A percentile compares a stretch with the other conserved stretches of the same genome.
Evolutionary conservation across 2,888 invertebrate genomes (phyloP).

Genomic region (Nemapogon koenigi): DNA sequence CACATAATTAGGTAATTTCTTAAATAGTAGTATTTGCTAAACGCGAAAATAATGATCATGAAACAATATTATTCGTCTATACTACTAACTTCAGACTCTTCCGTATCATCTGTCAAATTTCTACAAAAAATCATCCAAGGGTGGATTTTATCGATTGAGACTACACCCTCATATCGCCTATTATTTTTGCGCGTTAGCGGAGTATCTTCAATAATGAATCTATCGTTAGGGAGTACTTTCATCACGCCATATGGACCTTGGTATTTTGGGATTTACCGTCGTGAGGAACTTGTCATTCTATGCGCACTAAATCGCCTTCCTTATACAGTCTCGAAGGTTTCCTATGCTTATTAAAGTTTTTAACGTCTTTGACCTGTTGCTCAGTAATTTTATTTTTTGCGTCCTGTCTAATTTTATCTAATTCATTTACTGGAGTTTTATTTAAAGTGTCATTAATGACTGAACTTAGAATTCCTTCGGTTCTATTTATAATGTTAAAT

Average conservation of each 20-base stretch:
- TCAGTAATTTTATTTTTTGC: slow-evolving; percentile 1
- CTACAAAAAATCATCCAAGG: slow-evolving; percentile 10
- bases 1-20: no score
- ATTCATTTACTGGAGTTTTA: not conserved
- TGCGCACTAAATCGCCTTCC: slow-evolving; percentile 10
- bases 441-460: not conserved
- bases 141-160: slow-evolving; percentile 14
- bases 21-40: no score
- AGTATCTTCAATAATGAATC: slow-evolving; percentile 12
- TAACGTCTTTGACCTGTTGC: slow-evolving; percentile 11
- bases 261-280: slow-evolving; percentile 12
- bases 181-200: slow-evolving; percentile 10
- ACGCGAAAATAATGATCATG: no score
- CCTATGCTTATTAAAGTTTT: slow-evolving; percentile 8
- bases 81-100: no score
- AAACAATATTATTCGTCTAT: no score
- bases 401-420: slow-evolving; percentile 1
- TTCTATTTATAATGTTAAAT: not conserved
- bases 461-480: not conserved
- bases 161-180: slow-evolving; percentile 12
- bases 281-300: slow-evolving; percentile 5
- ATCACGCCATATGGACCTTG: slow-evolving; percentile 11
- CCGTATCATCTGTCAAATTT: no score
- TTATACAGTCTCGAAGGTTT: slow-evolving; percentile 1
- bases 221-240: slow-evolving; percentile 6